Base-by-base conservation (phyloP, 1,140 invertebrate genomes). In the Colletes gigas region DNA sequence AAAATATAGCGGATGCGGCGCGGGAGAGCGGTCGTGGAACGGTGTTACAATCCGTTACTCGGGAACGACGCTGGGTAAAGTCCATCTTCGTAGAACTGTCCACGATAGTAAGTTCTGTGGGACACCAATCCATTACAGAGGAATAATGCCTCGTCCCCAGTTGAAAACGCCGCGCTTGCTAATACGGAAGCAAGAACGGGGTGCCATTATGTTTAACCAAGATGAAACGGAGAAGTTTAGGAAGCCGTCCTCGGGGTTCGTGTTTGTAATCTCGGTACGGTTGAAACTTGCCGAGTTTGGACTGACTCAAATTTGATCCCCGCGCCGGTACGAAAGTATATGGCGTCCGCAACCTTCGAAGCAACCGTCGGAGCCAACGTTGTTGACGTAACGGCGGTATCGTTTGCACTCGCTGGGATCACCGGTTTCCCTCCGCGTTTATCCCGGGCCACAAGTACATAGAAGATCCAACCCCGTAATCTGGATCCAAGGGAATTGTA, bases 401-500 rank as follows among this genome's bases (percentile, higher is more conserved):
- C 76, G 67, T 78, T 78, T 63, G 67, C 76, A 62, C 57, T 78
- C 57, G 47, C 76, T 57, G 47, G 30, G 67, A 78, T 62, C 68
- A 41, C 67, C 30, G 30, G 0, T 30, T 78, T 71, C 55, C 67
- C 63, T 78, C 55, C 52, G 30, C 77, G 77, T 72, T 78, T 78
- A 65, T 59, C 57, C 14, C 19, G 30, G 57, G 8, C 76, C 68
- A n/a, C 76, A 71, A 78, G 67, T 71, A 70, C 44, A 68, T 71
- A 71, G 47, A 72, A 17, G 39, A 63, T 41, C 39, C 59, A 6
- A 39, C 39, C 30, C 30, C 59, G 69, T 73, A 78, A 78, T 72
- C 77, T 72, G 69, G 50, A 78, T 57, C 59, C 68, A 78, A 73
- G 77, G 66, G 77, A 78, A 72, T 73, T 70, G 77, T 47, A 39